Conservation (phyloP, 2,113 vertebrate genomes). For the Pristiophorus japonicus region DNA sequence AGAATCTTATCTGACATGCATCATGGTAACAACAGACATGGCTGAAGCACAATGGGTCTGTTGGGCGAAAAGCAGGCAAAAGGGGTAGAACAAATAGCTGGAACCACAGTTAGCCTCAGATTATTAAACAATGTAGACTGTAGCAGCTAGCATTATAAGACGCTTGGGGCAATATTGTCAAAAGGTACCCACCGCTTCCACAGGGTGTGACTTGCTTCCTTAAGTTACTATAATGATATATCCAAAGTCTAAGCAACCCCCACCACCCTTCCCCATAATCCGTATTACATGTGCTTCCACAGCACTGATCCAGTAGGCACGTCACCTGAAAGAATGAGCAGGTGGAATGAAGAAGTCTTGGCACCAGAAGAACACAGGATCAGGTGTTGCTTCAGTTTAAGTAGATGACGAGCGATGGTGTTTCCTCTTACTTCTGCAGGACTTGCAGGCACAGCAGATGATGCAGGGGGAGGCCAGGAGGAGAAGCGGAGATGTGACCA, state of each 20-base stretch:
- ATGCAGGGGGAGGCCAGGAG: constrained; percentile 90
- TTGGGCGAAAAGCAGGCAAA: not conserved
- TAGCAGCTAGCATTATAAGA: not conserved
- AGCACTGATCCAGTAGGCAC: constrained; percentile 14
- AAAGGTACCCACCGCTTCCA: not conserved
- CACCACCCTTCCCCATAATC: not conserved
- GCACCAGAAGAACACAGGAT: constrained; percentile 33
- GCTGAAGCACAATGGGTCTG: not conserved
- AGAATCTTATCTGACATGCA: not conserved
- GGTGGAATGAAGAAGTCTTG: not conserved
- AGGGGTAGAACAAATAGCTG: not conserved
- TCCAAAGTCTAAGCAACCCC: not conserved
- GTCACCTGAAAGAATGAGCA: not conserved
- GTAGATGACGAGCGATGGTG: constrained; percentile 60
- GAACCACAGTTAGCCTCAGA: not conserved
- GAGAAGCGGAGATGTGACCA: constrained; percentile 88
- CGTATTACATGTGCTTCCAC: not conserved
- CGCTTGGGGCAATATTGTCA: not conserved
- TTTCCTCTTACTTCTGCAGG: constrained; percentile 73
- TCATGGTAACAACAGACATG: not conserved
- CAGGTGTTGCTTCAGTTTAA: constrained; percentile 47
- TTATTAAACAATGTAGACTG: not conserved
- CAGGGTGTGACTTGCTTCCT: not conserved
- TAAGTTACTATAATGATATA: not conserved
- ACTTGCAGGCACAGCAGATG: constrained; percentile 88